phyloP scores from a whole-genome alignment of 2,797 vertebrate genomes.

The Rhynchotus rufescens region DNA sequence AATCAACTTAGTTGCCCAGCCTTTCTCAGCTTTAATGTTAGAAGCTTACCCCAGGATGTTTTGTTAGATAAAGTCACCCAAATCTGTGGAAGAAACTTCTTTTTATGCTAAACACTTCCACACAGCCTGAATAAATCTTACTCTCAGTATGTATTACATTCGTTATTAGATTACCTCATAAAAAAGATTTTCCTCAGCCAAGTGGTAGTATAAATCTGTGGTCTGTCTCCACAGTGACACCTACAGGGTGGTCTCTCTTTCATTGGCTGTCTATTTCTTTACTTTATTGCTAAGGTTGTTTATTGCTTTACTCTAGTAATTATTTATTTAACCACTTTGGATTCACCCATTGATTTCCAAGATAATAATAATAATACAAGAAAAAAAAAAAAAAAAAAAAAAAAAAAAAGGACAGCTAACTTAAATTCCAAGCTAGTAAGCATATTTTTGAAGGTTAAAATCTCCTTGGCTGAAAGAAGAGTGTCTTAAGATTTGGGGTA shows the following conservation, averaged over 20 bases:
- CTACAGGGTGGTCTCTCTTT: neutral
- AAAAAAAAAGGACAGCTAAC: neutral
- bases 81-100: neutral
- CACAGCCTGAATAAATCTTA: neutral
- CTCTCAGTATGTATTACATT: neutral
- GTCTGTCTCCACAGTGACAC: neutral
- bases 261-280: neutral
- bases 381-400: too few species aligned
- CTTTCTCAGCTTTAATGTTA: neutral
- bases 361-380: neutral
- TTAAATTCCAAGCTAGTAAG: neutral
- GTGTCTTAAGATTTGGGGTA: neutral
- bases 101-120: neutral
- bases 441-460: conserved; percentile 2
- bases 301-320: neutral
- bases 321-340: conserved; percentile 14
- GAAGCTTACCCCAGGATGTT: neutral
- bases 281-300: neutral
- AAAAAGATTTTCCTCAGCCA: neutral
- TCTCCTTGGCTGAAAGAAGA: conserved; percentile 6
- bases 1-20: neutral
- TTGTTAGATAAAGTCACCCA: neutral
- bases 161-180: neutral
- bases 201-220: accelerated
- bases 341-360: neutral